Percentiles rank a stretch among this genome's conserved stretches.
Evolutionary conservation across 1,140 invertebrate genomes (phyloP).

Genomic region (Drosophila pandora): DNA sequence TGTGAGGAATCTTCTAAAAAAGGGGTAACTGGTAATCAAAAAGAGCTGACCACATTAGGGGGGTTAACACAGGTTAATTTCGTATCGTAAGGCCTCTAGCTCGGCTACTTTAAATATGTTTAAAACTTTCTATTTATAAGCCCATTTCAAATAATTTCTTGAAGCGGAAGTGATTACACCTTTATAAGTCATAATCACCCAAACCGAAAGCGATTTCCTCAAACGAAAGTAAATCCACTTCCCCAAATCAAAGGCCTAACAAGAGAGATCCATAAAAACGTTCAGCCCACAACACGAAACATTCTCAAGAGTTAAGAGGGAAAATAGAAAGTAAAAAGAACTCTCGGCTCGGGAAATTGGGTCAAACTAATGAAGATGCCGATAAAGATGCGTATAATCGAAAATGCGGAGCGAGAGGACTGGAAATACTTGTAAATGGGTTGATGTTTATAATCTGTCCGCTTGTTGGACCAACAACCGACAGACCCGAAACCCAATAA

Average conservation of each 20-base stretch:
- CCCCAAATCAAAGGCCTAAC: conserved; percentile 33
- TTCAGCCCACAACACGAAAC: conserved; percentile 36
- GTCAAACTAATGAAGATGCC: conserved; percentile 77
- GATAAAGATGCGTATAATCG: conserved; percentile 73
- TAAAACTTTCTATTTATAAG: conserved; percentile 1
- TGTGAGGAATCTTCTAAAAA: conserved; percentile 7
- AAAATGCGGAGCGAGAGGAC: conserved; percentile 35
- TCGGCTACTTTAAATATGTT: background rate
- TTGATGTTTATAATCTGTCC: conserved; percentile 62
- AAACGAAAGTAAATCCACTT: conserved; percentile 74
- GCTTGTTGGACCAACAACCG: conserved; percentile 66
- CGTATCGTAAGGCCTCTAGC: conserved; percentile 1
- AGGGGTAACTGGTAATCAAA: conserved; percentile 3
- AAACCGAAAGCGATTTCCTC: conserved; percentile 31
- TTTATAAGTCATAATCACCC: conserved; percentile 24
- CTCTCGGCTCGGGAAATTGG: conserved; percentile 33
- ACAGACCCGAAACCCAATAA: conserved; percentile 12
- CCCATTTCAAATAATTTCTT: background rate
- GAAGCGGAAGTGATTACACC: conserved; percentile 45
- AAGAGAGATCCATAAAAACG: conserved; percentile 35
- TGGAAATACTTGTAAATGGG: conserved; percentile 56
- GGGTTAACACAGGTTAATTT: conserved; percentile 38
- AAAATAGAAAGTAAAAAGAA: conserved; percentile 69
- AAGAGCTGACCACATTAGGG: conserved; percentile 16
- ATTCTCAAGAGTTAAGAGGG: conserved; percentile 58